phyloP scores from a whole-genome alignment of 2,113 vertebrate species.

The Taxidea taxus region DNA sequence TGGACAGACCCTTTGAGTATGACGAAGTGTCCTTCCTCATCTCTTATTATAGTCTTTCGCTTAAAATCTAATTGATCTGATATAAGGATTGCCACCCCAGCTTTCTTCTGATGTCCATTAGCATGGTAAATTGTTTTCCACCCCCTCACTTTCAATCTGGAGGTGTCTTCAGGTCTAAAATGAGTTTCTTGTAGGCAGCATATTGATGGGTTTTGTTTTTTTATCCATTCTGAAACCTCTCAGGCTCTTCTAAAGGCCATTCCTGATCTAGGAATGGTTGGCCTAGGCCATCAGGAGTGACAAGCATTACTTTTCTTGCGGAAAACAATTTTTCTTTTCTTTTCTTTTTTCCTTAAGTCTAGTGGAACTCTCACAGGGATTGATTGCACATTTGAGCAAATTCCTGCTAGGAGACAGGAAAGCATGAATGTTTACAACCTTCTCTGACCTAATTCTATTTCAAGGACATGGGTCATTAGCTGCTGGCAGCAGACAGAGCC shows the following conservation, averaged over 20 bases:
- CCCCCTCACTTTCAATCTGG: too few relatives aligned
- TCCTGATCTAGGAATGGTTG: background rate
- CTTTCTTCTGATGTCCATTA: too few relatives aligned
- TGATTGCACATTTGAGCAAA: background rate
- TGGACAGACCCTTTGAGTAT: too few relatives aligned
- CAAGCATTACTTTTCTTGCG: background rate
- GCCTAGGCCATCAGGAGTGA: background rate
- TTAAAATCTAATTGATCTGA: too few relatives aligned
- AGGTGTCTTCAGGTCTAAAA: too few relatives aligned
- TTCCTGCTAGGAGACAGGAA: background rate
- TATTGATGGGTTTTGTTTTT: too few relatives aligned
- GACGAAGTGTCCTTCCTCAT: too few relatives aligned
- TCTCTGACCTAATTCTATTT: constrained; percentile 4
- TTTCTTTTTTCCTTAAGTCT: background rate
- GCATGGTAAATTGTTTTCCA: too few relatives aligned
- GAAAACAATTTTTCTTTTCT: background rate
- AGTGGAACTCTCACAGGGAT: background rate
- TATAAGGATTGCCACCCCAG: too few relatives aligned
- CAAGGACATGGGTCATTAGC: constrained; percentile 26
- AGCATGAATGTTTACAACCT: background rate
- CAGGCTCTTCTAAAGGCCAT: background rate
- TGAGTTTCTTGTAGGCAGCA: too few relatives aligned
- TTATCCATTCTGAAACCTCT: too few relatives aligned
- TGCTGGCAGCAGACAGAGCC: background rate
- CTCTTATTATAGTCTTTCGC: too few relatives aligned